Percentiles rank a stretch among this genome's conserved stretches.
These are phyloP conservation scores for Nephrotoma flavescens DNA, from an alignment of 2,888 invertebrate species.

Conservation along the genomic window DNA sequence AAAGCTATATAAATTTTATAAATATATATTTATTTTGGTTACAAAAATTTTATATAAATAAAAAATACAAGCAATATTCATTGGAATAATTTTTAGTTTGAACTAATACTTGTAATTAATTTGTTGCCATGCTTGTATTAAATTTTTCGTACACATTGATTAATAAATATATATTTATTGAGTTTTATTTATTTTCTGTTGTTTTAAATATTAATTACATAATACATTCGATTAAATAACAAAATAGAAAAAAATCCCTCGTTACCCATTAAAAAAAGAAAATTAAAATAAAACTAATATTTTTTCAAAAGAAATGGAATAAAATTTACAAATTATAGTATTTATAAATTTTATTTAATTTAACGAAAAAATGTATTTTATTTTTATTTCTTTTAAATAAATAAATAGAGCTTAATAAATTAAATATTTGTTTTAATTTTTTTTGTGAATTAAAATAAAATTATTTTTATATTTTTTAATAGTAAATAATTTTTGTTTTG, in stretches of 20 bases:
- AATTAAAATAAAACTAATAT: background rate
- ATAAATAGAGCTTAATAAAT: background rate
- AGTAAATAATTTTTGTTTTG: constrained; percentile 14
- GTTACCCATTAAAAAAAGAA: background rate
- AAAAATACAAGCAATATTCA: background rate
- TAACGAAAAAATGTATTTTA: background rate
- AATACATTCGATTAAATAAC: constrained; percentile 3
- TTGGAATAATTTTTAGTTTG: background rate
- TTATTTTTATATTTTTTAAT: background rate
- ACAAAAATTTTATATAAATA: background rate
- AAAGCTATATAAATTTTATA: background rate
- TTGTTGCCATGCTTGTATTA: background rate
- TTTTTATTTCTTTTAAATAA: background rate
- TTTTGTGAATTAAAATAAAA: background rate
- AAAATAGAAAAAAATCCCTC: constrained; percentile 1
- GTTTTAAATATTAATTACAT: background rate
- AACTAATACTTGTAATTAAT: background rate
- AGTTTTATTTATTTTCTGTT: background rate
- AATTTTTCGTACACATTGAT: background rate
- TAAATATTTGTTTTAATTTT: background rate
- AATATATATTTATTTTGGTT: background rate
- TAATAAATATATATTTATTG: background rate
- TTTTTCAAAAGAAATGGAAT: background rate
- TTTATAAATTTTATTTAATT: background rate
- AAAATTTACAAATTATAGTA: background rate